Evolutionary conservation across 2,797 vertebrate species (phyloP).

Genomic region (Thripadectes ignobilis): DNA sequence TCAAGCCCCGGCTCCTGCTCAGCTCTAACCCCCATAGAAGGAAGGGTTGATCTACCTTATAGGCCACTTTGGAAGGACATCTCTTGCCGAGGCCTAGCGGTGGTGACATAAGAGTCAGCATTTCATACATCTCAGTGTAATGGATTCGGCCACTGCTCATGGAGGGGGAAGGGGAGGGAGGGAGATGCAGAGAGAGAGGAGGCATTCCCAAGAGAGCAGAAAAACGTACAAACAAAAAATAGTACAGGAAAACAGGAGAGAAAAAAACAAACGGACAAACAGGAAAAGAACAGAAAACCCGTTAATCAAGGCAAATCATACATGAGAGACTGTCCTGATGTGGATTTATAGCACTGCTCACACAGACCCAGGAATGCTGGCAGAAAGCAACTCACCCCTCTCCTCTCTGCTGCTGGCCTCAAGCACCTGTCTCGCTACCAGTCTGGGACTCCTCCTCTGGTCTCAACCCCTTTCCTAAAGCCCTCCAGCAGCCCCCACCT

Average conservation of each 20-base stretch:
- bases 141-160: constrained; percentile 98
- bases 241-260: constrained; percentile 75
- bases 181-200: constrained; percentile 75
- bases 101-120: constrained; percentile 99
- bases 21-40: constrained; percentile 71
- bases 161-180: constrained; percentile 72
- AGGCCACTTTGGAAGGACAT: constrained; percentile 99
- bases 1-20: constrained; percentile 49
- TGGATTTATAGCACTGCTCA: constrained; percentile 80
- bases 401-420: constrained; percentile 17
- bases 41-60: constrained; percentile 93
- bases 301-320: constrained; percentile 88
- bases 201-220: constrained; percentile 78
- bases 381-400: constrained; percentile 33
- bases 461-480: constrained; percentile 11
- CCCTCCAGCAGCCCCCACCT: constrained; percentile 37
- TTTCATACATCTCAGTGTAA: constrained; percentile 99
- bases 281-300: constrained; percentile 85
- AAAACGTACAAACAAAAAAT: constrained; percentile 65
- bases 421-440: not conserved
- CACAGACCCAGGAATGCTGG: constrained; percentile 76
- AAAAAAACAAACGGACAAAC: constrained; percentile 81
- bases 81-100: constrained; percentile 99
- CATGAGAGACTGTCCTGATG: constrained; percentile 74
- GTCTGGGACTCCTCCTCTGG: not conserved